These are phyloP conservation scores for Spodoptera frugiperda DNA, from an alignment of 1,140 invertebrate species.

Conservation along the genomic window DNA sequence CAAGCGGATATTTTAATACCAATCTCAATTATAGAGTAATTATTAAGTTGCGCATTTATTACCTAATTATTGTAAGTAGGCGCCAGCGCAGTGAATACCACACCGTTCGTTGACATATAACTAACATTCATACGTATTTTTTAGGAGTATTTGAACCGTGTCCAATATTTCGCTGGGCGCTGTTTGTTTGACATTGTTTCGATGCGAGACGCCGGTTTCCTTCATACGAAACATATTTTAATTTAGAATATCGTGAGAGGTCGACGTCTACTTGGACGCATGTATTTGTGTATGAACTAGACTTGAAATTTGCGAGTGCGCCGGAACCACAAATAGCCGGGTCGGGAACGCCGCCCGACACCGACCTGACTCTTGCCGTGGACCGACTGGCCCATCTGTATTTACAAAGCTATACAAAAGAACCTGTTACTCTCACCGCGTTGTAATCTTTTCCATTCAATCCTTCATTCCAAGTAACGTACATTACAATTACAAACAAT, in stretches of 20 bases:
- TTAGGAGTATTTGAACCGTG: slow-evolving; percentile 52
- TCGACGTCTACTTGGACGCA: slow-evolving; percentile 11
- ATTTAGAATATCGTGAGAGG: slow-evolving; percentile 39
- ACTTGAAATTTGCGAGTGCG: slow-evolving; percentile 61
- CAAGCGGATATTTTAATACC: no score
- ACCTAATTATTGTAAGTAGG: slow-evolving; percentile 3
- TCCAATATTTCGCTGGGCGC: slow-evolving; percentile 40
- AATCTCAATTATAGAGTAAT: neutral
- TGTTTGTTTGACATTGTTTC: slow-evolving; percentile 48
- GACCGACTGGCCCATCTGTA: slow-evolving; percentile 34
- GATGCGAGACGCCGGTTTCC: slow-evolving; percentile 39
- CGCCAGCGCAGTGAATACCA: slow-evolving; percentile 39
- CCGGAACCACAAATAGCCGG: slow-evolving; percentile 65
- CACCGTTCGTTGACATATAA: slow-evolving; percentile 63
- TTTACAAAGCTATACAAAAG: slow-evolving; percentile 45
- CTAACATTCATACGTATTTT: slow-evolving; percentile 48
- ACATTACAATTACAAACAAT: neutral
- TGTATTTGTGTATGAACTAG: slow-evolving; percentile 58
- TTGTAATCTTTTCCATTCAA: neutral
- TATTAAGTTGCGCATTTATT: neutral
- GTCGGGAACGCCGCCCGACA: slow-evolving; percentile 43
- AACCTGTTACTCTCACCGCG: neutral
- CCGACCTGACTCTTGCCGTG: slow-evolving; percentile 4
- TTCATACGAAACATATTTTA: slow-evolving; percentile 34
- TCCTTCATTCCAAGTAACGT: neutral